These are phyloP conservation scores for Naso thynnoides DNA, from an alignment of 2,797 vertebrate species.

Conservation along the genomic window DNA sequence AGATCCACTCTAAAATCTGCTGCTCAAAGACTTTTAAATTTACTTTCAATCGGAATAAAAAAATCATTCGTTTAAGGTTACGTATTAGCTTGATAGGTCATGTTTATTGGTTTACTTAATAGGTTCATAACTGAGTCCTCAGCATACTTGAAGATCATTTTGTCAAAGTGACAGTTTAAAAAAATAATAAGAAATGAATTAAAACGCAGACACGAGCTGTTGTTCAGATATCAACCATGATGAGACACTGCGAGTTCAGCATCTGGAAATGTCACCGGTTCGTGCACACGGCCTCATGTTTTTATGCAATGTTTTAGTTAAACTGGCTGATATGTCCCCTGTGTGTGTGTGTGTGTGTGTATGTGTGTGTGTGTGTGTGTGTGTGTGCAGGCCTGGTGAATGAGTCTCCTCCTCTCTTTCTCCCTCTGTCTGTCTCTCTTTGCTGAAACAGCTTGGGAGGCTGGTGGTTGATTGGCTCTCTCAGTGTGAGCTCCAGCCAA, in stretches of 20 bases:
- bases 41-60: too few relatives aligned
- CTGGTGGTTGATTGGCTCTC: constrained; percentile 40
- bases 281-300: neutral
- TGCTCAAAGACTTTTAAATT: neutral
- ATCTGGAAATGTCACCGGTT: constrained; percentile 49
- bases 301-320: constrained; percentile 38
- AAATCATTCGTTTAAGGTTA: too few relatives aligned
- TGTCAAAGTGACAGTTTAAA: neutral
- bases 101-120: neutral
- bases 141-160: neutral
- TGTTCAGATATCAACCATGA: constrained; percentile 6
- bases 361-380: constrained; percentile 13
- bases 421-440: neutral
- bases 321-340: constrained; percentile 10
- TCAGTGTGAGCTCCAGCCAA: constrained; percentile 44
- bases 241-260: constrained; percentile 48
- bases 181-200: neutral
- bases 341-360: constrained; percentile 25
- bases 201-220: neutral
- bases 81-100: neutral
- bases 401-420: constrained; percentile 10
- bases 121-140: neutral
- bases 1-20: too few relatives aligned
- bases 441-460: constrained; percentile 28
- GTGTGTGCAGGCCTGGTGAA: constrained; percentile 26